Conservation (phyloP, 2,113 vertebrate species). For the Tetraodon nigroviridis region DNA sequence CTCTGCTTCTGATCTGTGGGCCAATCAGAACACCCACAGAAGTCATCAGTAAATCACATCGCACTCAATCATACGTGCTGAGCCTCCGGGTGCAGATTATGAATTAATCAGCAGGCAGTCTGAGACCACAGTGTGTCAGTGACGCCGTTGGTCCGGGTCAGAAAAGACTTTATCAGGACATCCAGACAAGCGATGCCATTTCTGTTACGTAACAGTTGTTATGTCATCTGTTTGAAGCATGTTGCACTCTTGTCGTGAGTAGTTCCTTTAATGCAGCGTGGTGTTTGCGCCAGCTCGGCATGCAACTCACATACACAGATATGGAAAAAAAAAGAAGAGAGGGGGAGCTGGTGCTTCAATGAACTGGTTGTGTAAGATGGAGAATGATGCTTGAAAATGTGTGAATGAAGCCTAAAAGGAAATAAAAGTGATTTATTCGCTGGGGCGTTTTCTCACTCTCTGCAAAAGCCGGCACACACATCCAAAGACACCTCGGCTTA, state of each 20-base stretch:
- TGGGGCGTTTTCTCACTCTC: slow-evolving; percentile 8
- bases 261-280: slow-evolving; percentile 38
- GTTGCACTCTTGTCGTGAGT: slow-evolving; percentile 43
- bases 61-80: slow-evolving; percentile 33
- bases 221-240: slow-evolving; percentile 60
- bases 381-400: slow-evolving; percentile 29
- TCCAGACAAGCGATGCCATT: slow-evolving; percentile 42
- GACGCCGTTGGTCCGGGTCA: slow-evolving; percentile 34
- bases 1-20: slow-evolving; percentile 37
- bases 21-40: slow-evolving; percentile 51
- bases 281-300: slow-evolving; percentile 62
- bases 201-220: slow-evolving; percentile 60
- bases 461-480: slow-evolving; percentile 5
- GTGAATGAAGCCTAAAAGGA: slow-evolving; percentile 43
- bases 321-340: slow-evolving; percentile 25
- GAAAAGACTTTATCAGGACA: slow-evolving; percentile 33
- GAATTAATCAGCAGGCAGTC: slow-evolving; percentile 40
- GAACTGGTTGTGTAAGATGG: slow-evolving; percentile 52
- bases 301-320: slow-evolving; percentile 52
- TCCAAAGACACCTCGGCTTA: slow-evolving; percentile 11
- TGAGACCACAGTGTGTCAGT: slow-evolving; percentile 23
- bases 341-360: slow-evolving; percentile 43
- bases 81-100: slow-evolving; percentile 46
- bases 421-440: slow-evolving; percentile 32
- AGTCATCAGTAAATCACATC: slow-evolving; percentile 59